Conservation (phyloP, 2,888 invertebrate genomes). For the Hermodice carunculata region DNA sequence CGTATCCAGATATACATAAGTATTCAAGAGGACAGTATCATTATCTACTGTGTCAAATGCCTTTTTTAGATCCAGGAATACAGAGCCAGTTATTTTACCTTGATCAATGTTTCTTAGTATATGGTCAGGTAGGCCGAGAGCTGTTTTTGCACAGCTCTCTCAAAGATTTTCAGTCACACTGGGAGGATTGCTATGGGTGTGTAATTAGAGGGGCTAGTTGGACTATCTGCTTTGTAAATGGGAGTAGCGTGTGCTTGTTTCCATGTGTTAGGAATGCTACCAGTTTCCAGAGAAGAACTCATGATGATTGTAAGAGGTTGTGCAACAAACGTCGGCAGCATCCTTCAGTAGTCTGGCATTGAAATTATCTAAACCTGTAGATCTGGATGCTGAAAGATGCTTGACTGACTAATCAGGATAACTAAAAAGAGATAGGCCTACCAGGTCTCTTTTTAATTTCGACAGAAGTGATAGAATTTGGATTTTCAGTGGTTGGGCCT, state of each 20-base stretch:
- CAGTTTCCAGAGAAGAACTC: not conserved
- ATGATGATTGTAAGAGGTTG: not conserved
- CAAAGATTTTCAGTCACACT: constrained; percentile 1
- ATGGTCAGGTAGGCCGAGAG: not conserved
- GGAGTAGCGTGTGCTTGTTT: not conserved
- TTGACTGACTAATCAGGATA: no score
- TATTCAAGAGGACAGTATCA: not conserved
- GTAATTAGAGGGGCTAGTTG: not conserved
- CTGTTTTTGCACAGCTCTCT: constrained; percentile 1
- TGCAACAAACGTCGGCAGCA: not conserved
- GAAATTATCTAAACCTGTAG: not conserved
- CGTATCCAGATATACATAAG: not conserved
- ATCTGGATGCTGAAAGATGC: not conserved
- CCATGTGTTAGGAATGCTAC: not conserved
- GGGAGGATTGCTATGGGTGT: not conserved
- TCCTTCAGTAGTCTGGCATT: constrained; percentile 1
- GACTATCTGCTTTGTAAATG: constrained; percentile 1
- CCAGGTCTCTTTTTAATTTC: not conserved
- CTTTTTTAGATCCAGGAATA: not conserved
- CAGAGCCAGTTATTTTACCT: not conserved
- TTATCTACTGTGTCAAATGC: not conserved
- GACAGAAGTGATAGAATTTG: not conserved
- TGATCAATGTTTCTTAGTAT: constrained; percentile 2
- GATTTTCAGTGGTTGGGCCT: not conserved
- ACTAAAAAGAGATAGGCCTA: no score